Evolutionary conservation across 2,797 vertebrate genomes (phyloP), one percentile per base, ranked within the genome.

Genomic region (Coracias cyanogaster): DNA sequence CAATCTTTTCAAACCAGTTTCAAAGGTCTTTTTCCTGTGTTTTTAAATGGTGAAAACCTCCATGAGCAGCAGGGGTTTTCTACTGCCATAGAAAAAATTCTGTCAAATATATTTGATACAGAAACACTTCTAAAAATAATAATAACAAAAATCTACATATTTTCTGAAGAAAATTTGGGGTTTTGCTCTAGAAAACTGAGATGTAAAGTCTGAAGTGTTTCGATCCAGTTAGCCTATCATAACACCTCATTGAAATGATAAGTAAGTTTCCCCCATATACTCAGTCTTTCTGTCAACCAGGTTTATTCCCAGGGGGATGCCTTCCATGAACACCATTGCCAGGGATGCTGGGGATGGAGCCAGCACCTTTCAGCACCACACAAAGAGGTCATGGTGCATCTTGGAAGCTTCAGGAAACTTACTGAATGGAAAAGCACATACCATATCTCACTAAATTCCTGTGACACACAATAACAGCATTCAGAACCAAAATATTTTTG

Each of bases 371-470:
- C 46, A 83, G 33, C 26, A 74, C 18, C 19, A 54, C 14, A 1
- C 13, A 37, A 80, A 73, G n/a, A 39, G 20, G 13, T 55, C 15
- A n/a, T 11, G 9, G 3, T 62, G 6, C 43, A 46, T 11, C 37
- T 58, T 54, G n/a, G 69, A 80, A 88, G 37, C n/a, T 52, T 16
- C 71, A 67, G 62, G 24, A 79, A 58, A 61, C 15, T 2, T 64
- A 25, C 1, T 9, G 48, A 84, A 51, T 12, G 22, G 58, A 76
- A 85, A 60, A 31, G 4, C 3, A 0, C 0, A 0, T 22, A 12
- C 18, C 12, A 20, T 5, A 17, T 55, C 26, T 33, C 61, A 72
- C 35, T 82, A 20, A 79, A 69, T 57, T 52, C 37, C 49, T 49
- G 13, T 22, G n/a, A 48, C 19, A 57, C 15, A 76, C 3, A 41